These are phyloP conservation scores for Corythoichthys intestinalis DNA, from an alignment of 2,113 vertebrate species.

Conservation along the genomic window DNA sequence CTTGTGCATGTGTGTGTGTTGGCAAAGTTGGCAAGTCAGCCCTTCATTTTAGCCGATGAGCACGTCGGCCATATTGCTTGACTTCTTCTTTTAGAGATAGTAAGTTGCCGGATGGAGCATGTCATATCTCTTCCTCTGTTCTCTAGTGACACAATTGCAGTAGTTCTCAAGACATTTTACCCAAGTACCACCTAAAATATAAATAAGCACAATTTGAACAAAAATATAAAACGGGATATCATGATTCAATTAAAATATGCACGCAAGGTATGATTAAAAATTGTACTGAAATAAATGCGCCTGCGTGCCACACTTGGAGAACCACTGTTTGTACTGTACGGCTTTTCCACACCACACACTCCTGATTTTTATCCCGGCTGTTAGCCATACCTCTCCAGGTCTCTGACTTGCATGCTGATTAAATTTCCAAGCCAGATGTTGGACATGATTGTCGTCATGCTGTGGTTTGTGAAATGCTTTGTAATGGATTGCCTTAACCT, in stretches of 20 bases:
- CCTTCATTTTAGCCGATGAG: constrained; percentile 38
- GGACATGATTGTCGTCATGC: constrained; percentile 71
- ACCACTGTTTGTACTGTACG: neutral
- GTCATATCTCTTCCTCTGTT: constrained; percentile 46
- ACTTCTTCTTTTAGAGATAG: constrained; percentile 49
- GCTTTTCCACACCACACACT: neutral
- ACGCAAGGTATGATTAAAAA: neutral
- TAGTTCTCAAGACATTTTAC: constrained; percentile 14
- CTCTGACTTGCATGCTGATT: constrained; percentile 75
- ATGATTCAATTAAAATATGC: neutral
- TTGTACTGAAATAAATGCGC: neutral
- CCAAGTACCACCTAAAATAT: neutral
- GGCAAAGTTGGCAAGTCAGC: constrained; percentile 43
- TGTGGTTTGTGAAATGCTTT: constrained; percentile 78
- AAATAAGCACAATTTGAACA: neutral
- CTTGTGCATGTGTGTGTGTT: constrained; percentile 68
- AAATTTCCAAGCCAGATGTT: constrained; percentile 68
- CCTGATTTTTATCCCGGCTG: constrained; percentile 52
- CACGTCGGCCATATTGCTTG: constrained; percentile 34
- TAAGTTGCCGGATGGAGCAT: constrained; percentile 48
- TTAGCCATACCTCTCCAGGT: constrained; percentile 68
- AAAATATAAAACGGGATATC: neutral
- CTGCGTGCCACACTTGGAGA: neutral
- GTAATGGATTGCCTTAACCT: constrained; percentile 80
- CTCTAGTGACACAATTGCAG: constrained; percentile 41